Evolutionary conservation across 1,140 invertebrate genomes (phyloP).

Genomic region (Andrena cerasifolii): DNA sequence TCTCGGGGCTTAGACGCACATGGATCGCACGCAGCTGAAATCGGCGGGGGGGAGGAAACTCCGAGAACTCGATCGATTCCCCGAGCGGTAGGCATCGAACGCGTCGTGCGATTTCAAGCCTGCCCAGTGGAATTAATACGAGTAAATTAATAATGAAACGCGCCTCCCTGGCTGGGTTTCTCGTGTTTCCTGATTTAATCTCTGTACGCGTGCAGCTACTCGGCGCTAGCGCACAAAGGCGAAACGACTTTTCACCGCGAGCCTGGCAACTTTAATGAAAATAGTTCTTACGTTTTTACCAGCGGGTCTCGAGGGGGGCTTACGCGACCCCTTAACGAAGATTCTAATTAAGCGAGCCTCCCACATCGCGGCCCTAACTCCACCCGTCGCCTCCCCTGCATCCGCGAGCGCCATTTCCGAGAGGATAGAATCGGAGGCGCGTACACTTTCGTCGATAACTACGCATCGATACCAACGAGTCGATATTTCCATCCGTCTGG

Average conservation of each 20-base stretch:
- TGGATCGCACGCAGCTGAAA: neutral
- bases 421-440: neutral
- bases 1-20: constrained; percentile 14
- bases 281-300: constrained; percentile 78
- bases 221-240: constrained; percentile 61
- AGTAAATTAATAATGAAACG: constrained; percentile 68
- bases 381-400: constrained; percentile 10
- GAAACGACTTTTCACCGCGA: constrained; percentile 70
- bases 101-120: constrained; percentile 24
- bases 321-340: constrained; percentile 72
- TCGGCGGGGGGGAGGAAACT: neutral
- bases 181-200: constrained; percentile 58
- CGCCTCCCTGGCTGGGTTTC: constrained; percentile 6
- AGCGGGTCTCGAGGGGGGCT: constrained; percentile 60
- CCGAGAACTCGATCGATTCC: constrained; percentile 34
- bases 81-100: constrained; percentile 25
- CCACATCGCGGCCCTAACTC: constrained; percentile 17
- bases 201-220: constrained; percentile 53
- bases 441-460: neutral
- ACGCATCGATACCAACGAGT: neutral
- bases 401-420: neutral
- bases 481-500: constrained; percentile 29
- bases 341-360: constrained; percentile 74
- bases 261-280: constrained; percentile 77
- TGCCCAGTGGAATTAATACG: constrained; percentile 56